These are phyloP conservation scores for Babyrousa celebensis DNA, from an alignment of 2,797 vertebrate genomes.

Conservation along the genomic window DNA sequence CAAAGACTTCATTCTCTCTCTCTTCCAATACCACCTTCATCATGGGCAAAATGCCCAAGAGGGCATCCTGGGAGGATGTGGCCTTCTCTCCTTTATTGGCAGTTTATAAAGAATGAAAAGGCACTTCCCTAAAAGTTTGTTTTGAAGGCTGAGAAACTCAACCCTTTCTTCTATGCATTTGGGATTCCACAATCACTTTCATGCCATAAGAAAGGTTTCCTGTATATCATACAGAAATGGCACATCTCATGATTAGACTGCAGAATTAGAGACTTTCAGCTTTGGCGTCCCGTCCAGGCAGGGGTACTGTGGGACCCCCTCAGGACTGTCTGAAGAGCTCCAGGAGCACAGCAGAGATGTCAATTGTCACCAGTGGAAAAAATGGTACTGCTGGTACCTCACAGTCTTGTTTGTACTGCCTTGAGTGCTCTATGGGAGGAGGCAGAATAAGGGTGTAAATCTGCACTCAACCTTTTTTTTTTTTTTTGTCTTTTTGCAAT, in stretches of 20 bases:
- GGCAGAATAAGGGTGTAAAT: not conserved
- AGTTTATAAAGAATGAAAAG: not conserved
- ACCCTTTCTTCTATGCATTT: not conserved
- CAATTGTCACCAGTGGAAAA: not conserved
- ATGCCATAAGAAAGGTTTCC: not conserved
- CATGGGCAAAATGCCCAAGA: not conserved
- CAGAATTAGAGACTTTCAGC: not conserved
- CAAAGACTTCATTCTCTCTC: not conserved
- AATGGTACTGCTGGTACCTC: not conserved
- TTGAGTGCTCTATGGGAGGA: not conserved
- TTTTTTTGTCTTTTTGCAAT: no score
- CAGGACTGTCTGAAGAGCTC: not conserved
- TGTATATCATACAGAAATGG: not conserved
- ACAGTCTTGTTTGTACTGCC: not conserved
- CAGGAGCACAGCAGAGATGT: not conserved
- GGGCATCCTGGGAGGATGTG: not conserved
- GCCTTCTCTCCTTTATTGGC: not conserved
- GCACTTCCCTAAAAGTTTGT: not conserved
- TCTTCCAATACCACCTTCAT: not conserved
- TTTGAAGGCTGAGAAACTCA: slow-evolving; percentile 1
- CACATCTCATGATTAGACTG: not conserved
- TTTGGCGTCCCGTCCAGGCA: not conserved
- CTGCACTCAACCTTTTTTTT: no score
- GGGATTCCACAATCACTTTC: not conserved
- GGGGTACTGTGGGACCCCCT: no score